A percentile compares a stretch with the other conserved stretches of the same genome.
Conservation (phyloP, 2,888 invertebrate species). For the Eupithecia pulchellata region DNA sequence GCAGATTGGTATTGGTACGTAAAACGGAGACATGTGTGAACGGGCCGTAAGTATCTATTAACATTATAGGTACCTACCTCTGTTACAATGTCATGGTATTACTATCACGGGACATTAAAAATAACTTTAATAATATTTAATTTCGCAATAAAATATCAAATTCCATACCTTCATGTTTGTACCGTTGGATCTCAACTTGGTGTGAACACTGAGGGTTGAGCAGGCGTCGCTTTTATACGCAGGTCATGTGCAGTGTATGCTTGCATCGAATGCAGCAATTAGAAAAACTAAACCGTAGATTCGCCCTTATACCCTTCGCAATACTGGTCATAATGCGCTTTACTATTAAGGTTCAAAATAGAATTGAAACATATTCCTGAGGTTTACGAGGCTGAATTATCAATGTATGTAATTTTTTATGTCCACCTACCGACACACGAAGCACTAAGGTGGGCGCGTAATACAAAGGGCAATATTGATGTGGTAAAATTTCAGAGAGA, state of each 20-base stretch:
- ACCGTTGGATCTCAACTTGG: constrained; percentile 60
- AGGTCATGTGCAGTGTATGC: constrained; percentile 50
- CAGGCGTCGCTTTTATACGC: constrained; percentile 70
- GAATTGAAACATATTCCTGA: constrained; percentile 28
- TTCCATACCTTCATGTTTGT: constrained; percentile 75
- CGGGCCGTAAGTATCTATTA: too few species aligned
- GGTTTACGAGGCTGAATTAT: constrained; percentile 34
- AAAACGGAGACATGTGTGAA: too few species aligned
- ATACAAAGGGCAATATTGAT: neutral
- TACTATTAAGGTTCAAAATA: constrained; percentile 9
- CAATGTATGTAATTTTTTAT: constrained; percentile 27
- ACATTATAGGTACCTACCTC: too few species aligned
- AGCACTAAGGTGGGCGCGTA: neutral
- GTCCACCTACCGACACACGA: neutral
- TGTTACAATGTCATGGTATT: too few species aligned
- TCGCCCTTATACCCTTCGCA: constrained; percentile 67
- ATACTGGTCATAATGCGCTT: constrained; percentile 51
- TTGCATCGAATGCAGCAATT: constrained; percentile 48
- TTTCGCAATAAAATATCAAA: constrained; percentile 17
- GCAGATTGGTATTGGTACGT: too few species aligned
- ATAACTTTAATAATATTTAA: too few species aligned
- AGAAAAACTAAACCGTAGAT: constrained; percentile 66
- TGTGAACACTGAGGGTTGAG: constrained; percentile 69
- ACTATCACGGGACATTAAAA: neutral
- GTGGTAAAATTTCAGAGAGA: neutral